Evolutionary conservation across 2,113 vertebrate genomes (phyloP).

Genomic region (Laticauda laticaudata): DNA sequence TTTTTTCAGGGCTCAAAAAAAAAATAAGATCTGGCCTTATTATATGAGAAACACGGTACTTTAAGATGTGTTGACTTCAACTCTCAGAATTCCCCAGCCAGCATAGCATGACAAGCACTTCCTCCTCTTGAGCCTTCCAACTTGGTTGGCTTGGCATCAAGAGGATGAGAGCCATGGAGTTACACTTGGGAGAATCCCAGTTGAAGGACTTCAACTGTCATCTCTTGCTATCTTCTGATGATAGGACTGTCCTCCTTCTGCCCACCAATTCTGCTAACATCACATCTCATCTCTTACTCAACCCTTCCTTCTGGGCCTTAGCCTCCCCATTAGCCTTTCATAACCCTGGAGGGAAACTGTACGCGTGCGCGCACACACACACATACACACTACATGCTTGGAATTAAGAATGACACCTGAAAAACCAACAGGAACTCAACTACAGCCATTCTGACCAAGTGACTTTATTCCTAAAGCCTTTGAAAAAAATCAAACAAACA

Average conservation of each 20-base stretch:
- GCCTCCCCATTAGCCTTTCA: neutral
- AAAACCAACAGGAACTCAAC: neutral
- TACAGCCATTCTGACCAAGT: neutral
- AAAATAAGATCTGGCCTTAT: too few species aligned
- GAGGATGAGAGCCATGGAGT: neutral
- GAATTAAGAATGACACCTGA: neutral
- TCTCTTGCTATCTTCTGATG: neutral
- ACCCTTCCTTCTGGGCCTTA: neutral
- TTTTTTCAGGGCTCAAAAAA: too few species aligned
- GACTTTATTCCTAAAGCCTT: conserved; percentile 11
- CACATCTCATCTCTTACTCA: neutral
- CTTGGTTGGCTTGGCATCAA: neutral
- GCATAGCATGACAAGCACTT: neutral
- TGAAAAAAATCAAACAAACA: neutral
- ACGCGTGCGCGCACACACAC: neutral
- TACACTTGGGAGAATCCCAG: neutral
- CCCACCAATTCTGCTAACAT: neutral
- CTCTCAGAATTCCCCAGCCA: too few species aligned
- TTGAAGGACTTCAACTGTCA: conserved; percentile 9
- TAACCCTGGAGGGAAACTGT: neutral
- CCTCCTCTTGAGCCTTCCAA: neutral
- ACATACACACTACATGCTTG: neutral
- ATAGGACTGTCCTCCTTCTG: neutral
- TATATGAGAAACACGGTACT: too few species aligned
- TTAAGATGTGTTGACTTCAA: too few species aligned